Evolutionary conservation across 2,113 vertebrate species (phyloP), one percentile per base, ranked within the genome.

Genomic region (Pampusana beccarii): DNA sequence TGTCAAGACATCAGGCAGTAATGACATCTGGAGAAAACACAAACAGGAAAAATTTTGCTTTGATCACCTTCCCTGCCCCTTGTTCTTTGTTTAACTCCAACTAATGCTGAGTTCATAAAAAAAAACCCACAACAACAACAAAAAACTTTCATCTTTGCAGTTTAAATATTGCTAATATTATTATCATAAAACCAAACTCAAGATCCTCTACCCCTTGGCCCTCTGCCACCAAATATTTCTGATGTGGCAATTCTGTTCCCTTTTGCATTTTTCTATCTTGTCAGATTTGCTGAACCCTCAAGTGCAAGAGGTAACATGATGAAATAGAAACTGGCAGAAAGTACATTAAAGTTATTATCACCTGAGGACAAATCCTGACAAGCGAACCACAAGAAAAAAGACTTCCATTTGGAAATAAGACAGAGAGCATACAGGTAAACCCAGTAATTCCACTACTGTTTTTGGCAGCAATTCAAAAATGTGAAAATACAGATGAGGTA

Each of bases 261-360:
- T 71, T 89, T 86, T 90, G 84, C 36, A 73, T 95, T 93, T 82
- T 95, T 50, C 51, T 83, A 44, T 60, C 75, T 72, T 93, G 77
- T 78, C 53, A 90, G 67, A 77, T 86, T 66, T 80, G 33, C 62
- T 82, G 91, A 93, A 93, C 51, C 40, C 46, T 82, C 62, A 87
- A 81, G 90, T 88, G 33, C 54, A 90, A 72, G 86, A 95, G 70
- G 70, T 56, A 93, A 92, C 64, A 42, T 66, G 64, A 95, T 90
- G 74, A 92, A 95, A 96, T 78, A 83, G 84, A 93, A 95, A 57
- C 80, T 90, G 92, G 93, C 90, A 95, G 81, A 95, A 95, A 80
- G 48, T 91, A 82, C 88, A 97, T 95, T 96, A 88, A 94, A 90
- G 67, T 95, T 95, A 80, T 90, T 87, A 85, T 67, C 89, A 97